phyloP scores from a whole-genome alignment of 2,888 invertebrate species.

The Spisula subtruncata region DNA sequence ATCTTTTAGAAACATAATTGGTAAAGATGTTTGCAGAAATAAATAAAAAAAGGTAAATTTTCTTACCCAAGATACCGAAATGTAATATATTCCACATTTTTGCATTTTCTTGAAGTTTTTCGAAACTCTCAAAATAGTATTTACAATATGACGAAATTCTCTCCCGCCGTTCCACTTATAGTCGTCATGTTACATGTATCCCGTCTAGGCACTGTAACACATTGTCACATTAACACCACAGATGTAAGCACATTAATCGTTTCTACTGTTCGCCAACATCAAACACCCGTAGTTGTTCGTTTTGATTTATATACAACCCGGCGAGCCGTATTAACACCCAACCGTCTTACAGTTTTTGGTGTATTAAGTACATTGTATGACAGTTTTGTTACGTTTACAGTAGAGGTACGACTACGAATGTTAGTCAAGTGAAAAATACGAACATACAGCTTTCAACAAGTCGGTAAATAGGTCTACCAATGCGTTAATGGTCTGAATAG shows the following conservation, averaged over 20 bases:
- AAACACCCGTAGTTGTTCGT: neutral
- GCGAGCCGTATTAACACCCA: neutral
- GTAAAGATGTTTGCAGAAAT: neutral
- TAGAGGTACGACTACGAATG: neutral
- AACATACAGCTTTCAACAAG: neutral
- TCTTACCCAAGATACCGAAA: neutral
- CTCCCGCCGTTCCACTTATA: neutral
- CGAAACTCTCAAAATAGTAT: neutral
- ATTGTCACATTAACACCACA: slow-evolving; percentile 9
- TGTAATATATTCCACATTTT: slow-evolving; percentile 3
- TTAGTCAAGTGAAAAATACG: neutral
- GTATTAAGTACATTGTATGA: neutral
- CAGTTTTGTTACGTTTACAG: neutral
- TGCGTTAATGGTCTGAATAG: neutral
- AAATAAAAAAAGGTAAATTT: neutral
- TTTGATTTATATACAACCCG: no score
- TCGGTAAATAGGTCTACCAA: neutral
- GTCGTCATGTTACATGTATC: neutral
- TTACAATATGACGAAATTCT: neutral
- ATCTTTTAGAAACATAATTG: no score
- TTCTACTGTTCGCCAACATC: neutral
- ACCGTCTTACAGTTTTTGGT: neutral
- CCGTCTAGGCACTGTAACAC: neutral
- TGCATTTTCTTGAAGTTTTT: slow-evolving; percentile 10
- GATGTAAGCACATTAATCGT: neutral